These are phyloP conservation scores for Apeira syringaria DNA, from an alignment of 2,888 invertebrate genomes.

Conservation along the genomic window DNA sequence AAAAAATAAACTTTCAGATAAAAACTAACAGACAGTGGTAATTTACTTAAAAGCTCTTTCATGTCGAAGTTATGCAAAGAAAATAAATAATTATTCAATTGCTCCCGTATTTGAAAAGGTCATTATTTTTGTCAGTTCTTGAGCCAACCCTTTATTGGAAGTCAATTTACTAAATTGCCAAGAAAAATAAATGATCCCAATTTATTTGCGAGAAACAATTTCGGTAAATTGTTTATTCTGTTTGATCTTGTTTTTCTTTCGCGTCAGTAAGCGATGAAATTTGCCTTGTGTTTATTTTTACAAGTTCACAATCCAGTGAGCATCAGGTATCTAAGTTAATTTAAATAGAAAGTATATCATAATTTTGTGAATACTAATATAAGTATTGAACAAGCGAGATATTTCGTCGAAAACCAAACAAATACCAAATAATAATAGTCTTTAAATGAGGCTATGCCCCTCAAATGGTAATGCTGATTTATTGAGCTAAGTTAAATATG, in stretches of 20 bases:
- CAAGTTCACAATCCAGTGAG: no score
- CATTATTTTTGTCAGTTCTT: slow-evolving; percentile 16
- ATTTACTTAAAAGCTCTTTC: slow-evolving; percentile 14
- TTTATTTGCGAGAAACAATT: slow-evolving; percentile 1
- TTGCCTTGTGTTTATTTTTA: background rate
- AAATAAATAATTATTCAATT: slow-evolving; percentile 13
- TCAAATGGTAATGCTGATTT: no score
- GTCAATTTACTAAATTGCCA: slow-evolving; percentile 24
- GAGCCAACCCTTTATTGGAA: slow-evolving; percentile 14
- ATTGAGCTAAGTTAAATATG: no score
- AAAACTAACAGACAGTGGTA: no score
- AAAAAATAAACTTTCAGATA: no score
- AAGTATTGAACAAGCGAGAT: no score
- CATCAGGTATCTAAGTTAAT: no score
- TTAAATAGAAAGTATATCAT: no score
- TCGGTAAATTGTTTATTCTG: background rate
- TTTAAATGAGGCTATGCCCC: no score
- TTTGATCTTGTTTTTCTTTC: background rate
- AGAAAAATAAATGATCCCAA: slow-evolving; percentile 20
- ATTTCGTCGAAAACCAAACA: no score
- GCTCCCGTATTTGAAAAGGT: background rate
- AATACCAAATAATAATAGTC: no score
- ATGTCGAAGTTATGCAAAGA: slow-evolving; percentile 15
- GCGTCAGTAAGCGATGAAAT: background rate
- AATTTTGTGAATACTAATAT: no score